Conservation (phyloP, 1,140 invertebrate species). For the Oreohelix idahoensis region DNA sequence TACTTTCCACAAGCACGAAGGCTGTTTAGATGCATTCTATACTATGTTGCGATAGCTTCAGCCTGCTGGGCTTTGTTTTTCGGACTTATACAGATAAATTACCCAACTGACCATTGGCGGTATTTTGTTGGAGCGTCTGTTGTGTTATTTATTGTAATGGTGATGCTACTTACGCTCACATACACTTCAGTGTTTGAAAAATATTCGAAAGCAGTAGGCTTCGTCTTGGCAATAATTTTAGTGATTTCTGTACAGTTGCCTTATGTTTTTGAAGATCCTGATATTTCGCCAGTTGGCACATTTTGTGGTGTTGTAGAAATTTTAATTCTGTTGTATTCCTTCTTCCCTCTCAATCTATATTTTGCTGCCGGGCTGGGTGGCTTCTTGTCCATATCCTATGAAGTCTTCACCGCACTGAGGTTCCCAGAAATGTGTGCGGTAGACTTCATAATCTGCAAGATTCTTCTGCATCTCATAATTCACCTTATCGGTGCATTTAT, state of each 20-base stretch:
- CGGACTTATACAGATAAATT: slow-evolving; percentile 63
- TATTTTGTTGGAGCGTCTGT: slow-evolving; percentile 60
- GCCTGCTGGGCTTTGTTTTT: slow-evolving; percentile 82
- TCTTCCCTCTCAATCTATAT: slow-evolving; percentile 92
- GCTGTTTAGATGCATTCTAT: slow-evolving; percentile 86
- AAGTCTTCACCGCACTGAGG: slow-evolving; percentile 74
- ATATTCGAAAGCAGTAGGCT: slow-evolving; percentile 79
- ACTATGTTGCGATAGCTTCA: slow-evolving; percentile 82
- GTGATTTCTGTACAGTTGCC: slow-evolving; percentile 78
- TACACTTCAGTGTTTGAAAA: slow-evolving; percentile 80
- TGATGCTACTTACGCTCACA: slow-evolving; percentile 62
- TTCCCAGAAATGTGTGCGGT: slow-evolving; percentile 51
- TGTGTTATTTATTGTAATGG: slow-evolving; percentile 64
- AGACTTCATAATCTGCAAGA: slow-evolving; percentile 76
- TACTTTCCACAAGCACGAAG: slow-evolving; percentile 90
- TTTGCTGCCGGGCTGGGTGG: slow-evolving; percentile 83
- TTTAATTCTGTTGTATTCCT: slow-evolving; percentile 90
- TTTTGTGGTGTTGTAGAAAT: slow-evolving; percentile 90
- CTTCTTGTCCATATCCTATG: slow-evolving; percentile 87
- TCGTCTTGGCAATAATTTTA: slow-evolving; percentile 79
- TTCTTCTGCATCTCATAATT: slow-evolving; percentile 88
- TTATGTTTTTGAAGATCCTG: slow-evolving; percentile 62
- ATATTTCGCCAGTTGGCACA: slow-evolving; percentile 78
- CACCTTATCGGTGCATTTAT: slow-evolving; percentile 95
- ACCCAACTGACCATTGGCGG: slow-evolving; percentile 50